Evolutionary conservation across 2,797 vertebrate species (phyloP).

Genomic region (Uromys caudimaculatus): DNA sequence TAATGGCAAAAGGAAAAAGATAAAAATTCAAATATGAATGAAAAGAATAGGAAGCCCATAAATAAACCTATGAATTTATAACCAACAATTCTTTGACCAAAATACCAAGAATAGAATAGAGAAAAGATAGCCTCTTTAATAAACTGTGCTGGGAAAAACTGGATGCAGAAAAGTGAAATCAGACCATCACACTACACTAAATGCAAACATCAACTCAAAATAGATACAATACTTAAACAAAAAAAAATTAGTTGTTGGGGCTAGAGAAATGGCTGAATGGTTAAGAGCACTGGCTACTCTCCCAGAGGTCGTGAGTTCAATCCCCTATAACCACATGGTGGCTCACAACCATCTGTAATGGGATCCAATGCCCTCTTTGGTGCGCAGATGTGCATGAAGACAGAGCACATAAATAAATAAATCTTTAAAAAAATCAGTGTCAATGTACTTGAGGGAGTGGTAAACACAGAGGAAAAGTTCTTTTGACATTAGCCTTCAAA

Average conservation of each 20-base stretch:
- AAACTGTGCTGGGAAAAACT: not conserved
- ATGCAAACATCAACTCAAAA: slow-evolving; percentile 8
- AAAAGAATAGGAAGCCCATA: not conserved
- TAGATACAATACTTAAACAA: not conserved
- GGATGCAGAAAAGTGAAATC: not conserved
- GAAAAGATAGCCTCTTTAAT: not conserved
- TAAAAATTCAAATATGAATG: not conserved
- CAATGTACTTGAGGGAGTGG: not conserved
- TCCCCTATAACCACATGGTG: not conserved
- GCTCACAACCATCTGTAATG: not conserved
- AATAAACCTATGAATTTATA: not conserved
- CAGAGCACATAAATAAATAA: not conserved
- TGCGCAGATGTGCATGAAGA: not conserved
- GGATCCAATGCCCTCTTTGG: not conserved
- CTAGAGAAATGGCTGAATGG: not conserved
- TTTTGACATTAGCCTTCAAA: not conserved
- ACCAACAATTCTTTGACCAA: not conserved
- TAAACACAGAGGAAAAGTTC: not conserved
- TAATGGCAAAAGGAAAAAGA: not conserved
- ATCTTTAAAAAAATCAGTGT: not conserved
- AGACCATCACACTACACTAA: not conserved
- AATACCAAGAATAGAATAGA: not conserved
- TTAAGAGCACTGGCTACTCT: not conserved
- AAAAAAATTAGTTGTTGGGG: not conserved
- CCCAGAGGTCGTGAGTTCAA: not conserved